A percentile compares a stretch with the other conserved stretches of the same genome.
These are phyloP conservation scores for Pontoporia blainvillei DNA, from an alignment of 2,113 vertebrate genomes.

Conservation along the genomic window DNA sequence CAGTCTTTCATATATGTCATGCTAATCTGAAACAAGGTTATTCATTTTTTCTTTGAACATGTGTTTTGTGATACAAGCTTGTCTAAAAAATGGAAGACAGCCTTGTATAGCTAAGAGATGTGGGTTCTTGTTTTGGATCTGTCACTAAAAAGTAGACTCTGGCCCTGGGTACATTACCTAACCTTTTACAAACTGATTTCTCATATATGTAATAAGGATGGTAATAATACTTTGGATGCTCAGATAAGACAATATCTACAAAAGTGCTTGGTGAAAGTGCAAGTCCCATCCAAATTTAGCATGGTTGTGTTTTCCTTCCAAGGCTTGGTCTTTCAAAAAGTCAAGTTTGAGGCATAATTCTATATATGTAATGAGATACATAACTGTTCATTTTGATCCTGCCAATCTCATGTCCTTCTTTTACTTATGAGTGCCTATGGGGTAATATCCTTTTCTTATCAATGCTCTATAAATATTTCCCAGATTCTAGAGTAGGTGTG, in stretches of 20 bases:
- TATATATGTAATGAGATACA: not conserved
- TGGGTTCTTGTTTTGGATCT: not conserved
- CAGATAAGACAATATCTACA: not conserved
- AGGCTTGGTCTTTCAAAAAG: not conserved
- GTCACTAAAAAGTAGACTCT: not conserved
- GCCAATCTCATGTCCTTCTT: not conserved
- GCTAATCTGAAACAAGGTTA: slow-evolving; percentile 4
- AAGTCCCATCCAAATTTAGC: not conserved
- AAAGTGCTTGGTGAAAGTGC: not conserved
- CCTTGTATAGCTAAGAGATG: not conserved
- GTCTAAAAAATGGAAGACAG: not conserved
- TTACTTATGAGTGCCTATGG: not conserved
- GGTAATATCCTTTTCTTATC: not conserved
- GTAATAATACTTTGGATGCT: not conserved
- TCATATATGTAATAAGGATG: not conserved
- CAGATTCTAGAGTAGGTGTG: not conserved
- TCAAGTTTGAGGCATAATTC: not conserved
- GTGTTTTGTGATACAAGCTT: not conserved
- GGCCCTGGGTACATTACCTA: not conserved
- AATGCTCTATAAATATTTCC: not conserved
- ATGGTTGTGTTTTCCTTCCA: not conserved
- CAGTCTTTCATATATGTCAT: not conserved
- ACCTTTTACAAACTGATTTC: not conserved
- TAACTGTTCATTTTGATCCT: not conserved
- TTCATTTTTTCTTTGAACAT: not conserved